A percentile compares a stretch with the other conserved stretches of the same genome.
phyloP scores from a whole-genome alignment of 2,888 invertebrate genomes.

The Caenorhabditis sulstoni region DNA sequence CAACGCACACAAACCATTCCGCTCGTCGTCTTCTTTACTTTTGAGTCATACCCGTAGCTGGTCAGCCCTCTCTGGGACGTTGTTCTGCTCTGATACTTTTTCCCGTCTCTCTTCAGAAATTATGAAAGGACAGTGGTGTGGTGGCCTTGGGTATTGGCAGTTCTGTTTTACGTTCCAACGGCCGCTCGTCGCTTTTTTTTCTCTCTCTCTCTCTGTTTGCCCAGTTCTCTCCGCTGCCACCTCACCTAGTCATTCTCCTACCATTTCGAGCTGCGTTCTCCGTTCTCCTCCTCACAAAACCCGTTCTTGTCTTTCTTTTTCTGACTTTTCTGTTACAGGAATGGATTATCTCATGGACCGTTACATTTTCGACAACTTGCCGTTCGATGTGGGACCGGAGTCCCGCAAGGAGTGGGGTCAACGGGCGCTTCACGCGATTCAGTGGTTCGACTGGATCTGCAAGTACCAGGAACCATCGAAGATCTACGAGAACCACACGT shows the following conservation, averaged over 20 bases:
- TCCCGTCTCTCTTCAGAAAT: too few species aligned
- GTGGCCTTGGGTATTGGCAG: neutral
- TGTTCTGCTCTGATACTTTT: too few species aligned
- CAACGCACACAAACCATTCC: constrained; percentile 9
- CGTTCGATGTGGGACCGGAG: constrained; percentile 75
- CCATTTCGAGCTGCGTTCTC: neutral
- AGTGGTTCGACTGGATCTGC: constrained; percentile 80
- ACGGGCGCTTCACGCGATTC: constrained; percentile 72
- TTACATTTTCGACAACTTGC: constrained; percentile 76
- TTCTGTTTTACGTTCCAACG: constrained; percentile 4
- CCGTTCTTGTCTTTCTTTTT: neutral
- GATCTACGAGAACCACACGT: constrained; percentile 82
- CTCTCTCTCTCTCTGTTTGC: constrained; percentile 13
- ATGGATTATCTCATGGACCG: constrained; percentile 73
- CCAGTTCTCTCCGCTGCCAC: constrained; percentile 2
- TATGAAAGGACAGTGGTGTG: too few species aligned
- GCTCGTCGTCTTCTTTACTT: neutral
- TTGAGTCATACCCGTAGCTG: constrained; percentile 1
- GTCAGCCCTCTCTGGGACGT: too few species aligned
- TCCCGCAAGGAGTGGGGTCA: constrained; percentile 71
- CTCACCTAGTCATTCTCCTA: neutral
- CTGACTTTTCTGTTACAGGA: constrained; percentile 2
- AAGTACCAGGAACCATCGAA: constrained; percentile 76
- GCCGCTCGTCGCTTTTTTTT: neutral
- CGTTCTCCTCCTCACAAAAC: neutral